Evolutionary conservation across 2,113 vertebrate species (phyloP).

Genomic region (Synodontis membranacea): DNA sequence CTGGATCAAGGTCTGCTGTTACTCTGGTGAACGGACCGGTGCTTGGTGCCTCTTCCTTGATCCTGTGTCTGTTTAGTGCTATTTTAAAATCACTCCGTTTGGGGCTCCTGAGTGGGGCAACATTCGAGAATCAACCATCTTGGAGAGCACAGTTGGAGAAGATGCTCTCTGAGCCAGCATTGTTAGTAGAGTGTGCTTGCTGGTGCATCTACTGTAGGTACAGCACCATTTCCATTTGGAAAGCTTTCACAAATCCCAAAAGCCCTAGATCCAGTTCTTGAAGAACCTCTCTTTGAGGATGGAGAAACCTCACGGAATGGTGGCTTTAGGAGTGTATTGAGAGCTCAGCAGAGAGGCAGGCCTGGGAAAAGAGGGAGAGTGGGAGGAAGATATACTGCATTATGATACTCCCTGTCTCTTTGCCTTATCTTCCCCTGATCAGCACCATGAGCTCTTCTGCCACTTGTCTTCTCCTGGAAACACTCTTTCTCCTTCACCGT

Average conservation of each 20-base stretch:
- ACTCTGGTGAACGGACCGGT: background rate
- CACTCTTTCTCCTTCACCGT: background rate
- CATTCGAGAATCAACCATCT: slow-evolving; percentile 14
- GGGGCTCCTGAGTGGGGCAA: no score
- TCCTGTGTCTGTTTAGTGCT: slow-evolving; percentile 51
- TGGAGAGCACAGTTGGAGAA: background rate
- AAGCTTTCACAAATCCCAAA: slow-evolving; percentile 24
- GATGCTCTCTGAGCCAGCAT: background rate
- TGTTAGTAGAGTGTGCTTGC: background rate
- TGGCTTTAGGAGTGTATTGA: slow-evolving; percentile 48
- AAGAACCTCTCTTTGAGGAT: slow-evolving; percentile 1
- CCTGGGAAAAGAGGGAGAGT: background rate
- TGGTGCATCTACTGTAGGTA: background rate
- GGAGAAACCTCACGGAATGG: slow-evolving; percentile 50
- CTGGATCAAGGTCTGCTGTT: background rate
- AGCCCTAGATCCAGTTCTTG: slow-evolving; percentile 5
- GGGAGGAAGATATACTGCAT: background rate
- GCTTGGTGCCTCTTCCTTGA: slow-evolving; percentile 23
- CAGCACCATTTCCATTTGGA: background rate
- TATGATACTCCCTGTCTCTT: background rate
- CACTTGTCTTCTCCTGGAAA: slow-evolving; percentile 2
- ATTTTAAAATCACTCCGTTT: slow-evolving; percentile 60
- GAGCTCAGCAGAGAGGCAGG: slow-evolving; percentile 14
- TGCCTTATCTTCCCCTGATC: slow-evolving; percentile 1
- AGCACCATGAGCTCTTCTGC: background rate